Conservation (phyloP, 2,888 invertebrate species). For the Zhuqinia jingwanae region DNA sequence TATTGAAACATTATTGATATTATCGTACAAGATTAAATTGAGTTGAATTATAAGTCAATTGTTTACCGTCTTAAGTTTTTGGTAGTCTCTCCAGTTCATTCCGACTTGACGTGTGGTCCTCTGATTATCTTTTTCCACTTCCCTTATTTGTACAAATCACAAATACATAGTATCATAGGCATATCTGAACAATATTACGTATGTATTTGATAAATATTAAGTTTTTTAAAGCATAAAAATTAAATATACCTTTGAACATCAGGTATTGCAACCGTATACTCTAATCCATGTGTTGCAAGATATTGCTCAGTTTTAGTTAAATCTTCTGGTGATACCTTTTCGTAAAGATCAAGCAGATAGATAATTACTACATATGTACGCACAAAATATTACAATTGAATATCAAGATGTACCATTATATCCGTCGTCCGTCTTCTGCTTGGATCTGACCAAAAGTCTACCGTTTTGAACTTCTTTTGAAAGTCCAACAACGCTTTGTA, state of each 20-base stretch:
- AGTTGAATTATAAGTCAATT: not conserved
- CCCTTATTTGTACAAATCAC: too few species aligned
- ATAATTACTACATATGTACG: too few species aligned
- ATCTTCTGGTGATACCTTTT: constrained; percentile 72
- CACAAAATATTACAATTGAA: not conserved
- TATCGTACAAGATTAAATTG: too few species aligned
- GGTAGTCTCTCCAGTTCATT: constrained; percentile 78
- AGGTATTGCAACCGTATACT: constrained; percentile 73
- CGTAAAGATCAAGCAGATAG: too few species aligned
- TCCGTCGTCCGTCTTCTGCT: constrained; percentile 73
- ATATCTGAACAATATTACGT: too few species aligned
- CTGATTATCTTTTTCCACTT: constrained; percentile 74
- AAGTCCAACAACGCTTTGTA: constrained; percentile 73
- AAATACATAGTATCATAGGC: too few species aligned
- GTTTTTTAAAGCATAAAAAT: too few species aligned
- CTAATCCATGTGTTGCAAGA: constrained; percentile 68
- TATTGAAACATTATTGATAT: too few species aligned
- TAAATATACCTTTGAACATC: constrained; percentile 77
- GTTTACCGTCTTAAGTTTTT: constrained; percentile 74
- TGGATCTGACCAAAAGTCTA: constrained; percentile 78
- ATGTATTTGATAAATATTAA: too few species aligned
- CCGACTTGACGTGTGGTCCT: constrained; percentile 73
- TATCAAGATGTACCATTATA: constrained; percentile 71
- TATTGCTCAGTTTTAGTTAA: constrained; percentile 64
- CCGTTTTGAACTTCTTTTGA: constrained; percentile 63